Percentiles rank a stretch among this genome's conserved stretches.
Evolutionary conservation across 2,113 vertebrate genomes (phyloP).

Genomic region (Calypte anna): DNA sequence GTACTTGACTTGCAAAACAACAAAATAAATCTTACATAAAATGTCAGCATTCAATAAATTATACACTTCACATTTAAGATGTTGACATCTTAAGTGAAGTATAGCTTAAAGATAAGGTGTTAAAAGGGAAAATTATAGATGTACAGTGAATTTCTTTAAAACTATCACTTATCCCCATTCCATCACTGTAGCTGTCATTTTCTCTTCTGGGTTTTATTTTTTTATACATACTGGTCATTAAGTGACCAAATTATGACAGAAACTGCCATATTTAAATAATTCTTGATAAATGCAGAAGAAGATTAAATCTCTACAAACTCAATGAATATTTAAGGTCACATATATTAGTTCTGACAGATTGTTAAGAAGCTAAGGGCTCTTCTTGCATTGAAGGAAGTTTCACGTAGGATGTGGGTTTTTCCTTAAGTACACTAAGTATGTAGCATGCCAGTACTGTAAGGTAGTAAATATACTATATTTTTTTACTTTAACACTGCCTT

Average conservation of each 20-base stretch:
- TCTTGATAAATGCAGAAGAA: slow-evolving; percentile 10
- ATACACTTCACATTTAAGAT: neutral
- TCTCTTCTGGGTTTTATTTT: neutral
- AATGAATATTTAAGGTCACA: slow-evolving; percentile 37
- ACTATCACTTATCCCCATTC: slow-evolving; percentile 37
- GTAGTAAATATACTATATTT: neutral
- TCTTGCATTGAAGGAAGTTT: neutral
- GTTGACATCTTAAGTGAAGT: slow-evolving; percentile 22
- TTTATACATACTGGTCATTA: neutral
- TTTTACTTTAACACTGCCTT: neutral
- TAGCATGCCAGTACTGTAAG: neutral
- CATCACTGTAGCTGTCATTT: slow-evolving; percentile 26
- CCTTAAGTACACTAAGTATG: neutral
- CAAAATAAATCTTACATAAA: slow-evolving; percentile 55
- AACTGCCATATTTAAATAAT: slow-evolving; percentile 6
- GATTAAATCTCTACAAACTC: neutral
- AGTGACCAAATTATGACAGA: slow-evolving; percentile 29
- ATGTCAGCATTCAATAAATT: slow-evolving; percentile 35
- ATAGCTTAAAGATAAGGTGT: slow-evolving; percentile 42
- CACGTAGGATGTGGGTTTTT: neutral
- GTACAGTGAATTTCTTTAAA: slow-evolving; percentile 16
- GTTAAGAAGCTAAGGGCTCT: neutral
- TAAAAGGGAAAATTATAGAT: slow-evolving; percentile 54
- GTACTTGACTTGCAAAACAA: slow-evolving; percentile 51
- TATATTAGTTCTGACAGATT: neutral